Conservation (phyloP, 2,113 vertebrate species). For the Aplodontia rufa region DNA sequence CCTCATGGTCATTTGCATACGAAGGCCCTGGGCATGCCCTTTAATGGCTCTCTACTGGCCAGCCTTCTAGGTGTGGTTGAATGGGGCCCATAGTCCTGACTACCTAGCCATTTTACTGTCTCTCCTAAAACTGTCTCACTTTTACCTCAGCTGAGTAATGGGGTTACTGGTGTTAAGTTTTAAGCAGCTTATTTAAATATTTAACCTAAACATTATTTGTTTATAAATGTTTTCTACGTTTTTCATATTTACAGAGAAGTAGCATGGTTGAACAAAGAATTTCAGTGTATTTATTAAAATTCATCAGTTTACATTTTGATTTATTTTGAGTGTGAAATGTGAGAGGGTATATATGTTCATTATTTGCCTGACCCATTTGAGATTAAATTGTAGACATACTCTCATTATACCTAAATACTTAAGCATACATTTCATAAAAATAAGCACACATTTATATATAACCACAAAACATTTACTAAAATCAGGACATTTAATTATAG, state of each 20-base stretch:
- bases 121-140: too few relatives aligned
- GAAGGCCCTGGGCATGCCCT: too few relatives aligned
- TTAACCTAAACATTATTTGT: background rate
- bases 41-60: too few relatives aligned
- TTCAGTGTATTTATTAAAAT: background rate
- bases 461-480: background rate
- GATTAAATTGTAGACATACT: background rate
- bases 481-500: background rate
- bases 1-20: too few relatives aligned
- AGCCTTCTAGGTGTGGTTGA: too few relatives aligned
- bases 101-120: too few relatives aligned
- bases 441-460: background rate
- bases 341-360: background rate
- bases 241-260: background rate
- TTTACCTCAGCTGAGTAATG: background rate
- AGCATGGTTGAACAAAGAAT: background rate
- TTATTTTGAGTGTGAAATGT: background rate
- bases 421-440: background rate
- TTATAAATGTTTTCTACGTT: constrained; percentile 17
- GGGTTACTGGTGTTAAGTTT: background rate
- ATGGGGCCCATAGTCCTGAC: too few relatives aligned
- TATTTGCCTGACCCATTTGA: background rate
- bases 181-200: background rate
- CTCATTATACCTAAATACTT: background rate
- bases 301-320: background rate